Conservation (phyloP, 2,113 vertebrate species). For the Fulmarus glacialis region DNA sequence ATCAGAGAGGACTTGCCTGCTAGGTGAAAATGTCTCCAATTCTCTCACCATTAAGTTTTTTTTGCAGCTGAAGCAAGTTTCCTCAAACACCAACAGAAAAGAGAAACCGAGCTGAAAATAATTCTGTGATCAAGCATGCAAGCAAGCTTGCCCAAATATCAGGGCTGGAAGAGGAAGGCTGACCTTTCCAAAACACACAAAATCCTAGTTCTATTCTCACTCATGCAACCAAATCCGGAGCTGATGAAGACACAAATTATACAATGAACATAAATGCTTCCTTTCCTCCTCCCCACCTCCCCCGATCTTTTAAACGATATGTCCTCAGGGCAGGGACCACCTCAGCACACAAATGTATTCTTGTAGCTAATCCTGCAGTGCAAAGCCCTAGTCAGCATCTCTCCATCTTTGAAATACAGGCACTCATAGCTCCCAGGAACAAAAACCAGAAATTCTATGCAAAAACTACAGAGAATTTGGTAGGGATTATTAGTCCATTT, state of each 20-base stretch:
- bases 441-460: background rate
- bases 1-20: background rate
- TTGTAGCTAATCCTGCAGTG: background rate
- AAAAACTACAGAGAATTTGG: background rate
- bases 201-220: background rate
- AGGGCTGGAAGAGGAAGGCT: background rate
- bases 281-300: background rate
- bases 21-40: background rate
- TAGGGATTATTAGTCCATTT: background rate
- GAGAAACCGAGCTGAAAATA: background rate
- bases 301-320: accelerated
- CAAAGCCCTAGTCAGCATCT: background rate
- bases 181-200: background rate
- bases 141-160: background rate
- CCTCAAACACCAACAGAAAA: background rate
- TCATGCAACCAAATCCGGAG: background rate
- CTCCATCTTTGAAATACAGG: background rate
- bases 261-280: background rate
- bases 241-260: background rate
- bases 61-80: background rate
- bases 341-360: background rate
- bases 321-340: background rate
- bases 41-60: background rate
- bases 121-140: background rate
- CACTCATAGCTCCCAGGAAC: background rate